Base-by-base conservation (phyloP, 2,797 vertebrate species). In the Poecilia gillii region DNA sequence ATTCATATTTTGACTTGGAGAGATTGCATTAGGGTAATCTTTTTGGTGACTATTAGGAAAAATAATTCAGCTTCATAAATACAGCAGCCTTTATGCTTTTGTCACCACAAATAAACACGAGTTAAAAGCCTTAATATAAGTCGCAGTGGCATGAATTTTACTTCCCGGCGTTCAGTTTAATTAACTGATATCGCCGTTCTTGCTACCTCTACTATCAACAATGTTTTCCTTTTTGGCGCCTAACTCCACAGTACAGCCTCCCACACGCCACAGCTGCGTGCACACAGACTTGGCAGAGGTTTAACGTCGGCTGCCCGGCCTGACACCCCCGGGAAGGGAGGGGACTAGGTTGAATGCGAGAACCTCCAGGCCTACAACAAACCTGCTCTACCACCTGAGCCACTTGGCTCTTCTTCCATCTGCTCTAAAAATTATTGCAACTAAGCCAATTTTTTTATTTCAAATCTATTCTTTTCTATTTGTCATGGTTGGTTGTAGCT, bases 1-100 rank as follows among this genome's bases (percentile, higher is more conserved):
- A 68, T 81, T 47, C 25, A 55, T 59, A 28, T 71, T 85, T 84
- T 55, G 64, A 57, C 55, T 39, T 75, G 23, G 59, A 41, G 46
- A 77, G 36, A 25, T 80, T 39, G 18, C 6, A 25, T 31, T 73
- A 76, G 28, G 45, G 31, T 73, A 11, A 68, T 43, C 66, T 46
- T 66, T 25, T 25, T 43, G 62, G 28, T 9, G 5, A 25, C 28
- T 36, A 25, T 72, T 33, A n/a, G 66, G 33, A 36, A 2, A 75
- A 41, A 79, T 12, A 53, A 70, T 36, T 53, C 11, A 25, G 23
- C 33, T 53, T 53, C 36, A n/a, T 25, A 39, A 49, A 16, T 7
- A 14, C 20, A 53, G 1, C 36, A 28, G 16, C 11, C 51, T 39
- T 14, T 51, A 14, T 39, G 18, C 33, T 66, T 66, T 66, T 25